Conservation (phyloP, 2,888 invertebrate species). For the Thereva unica region DNA sequence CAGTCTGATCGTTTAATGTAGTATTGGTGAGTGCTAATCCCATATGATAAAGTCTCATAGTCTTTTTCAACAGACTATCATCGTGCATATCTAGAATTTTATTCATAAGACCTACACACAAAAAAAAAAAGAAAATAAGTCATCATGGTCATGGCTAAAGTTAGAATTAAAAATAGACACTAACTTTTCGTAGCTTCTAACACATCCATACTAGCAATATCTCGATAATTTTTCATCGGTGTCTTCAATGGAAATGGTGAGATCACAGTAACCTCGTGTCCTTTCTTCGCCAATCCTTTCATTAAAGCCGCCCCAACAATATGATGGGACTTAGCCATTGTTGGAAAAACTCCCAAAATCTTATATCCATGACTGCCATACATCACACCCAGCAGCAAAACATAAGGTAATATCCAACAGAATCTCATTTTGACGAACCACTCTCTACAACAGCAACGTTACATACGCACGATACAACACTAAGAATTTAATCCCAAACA, state of each 20-base stretch:
- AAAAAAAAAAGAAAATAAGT: too few relatives aligned
- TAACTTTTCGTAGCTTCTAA: conserved; percentile 24
- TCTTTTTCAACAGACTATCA: background rate
- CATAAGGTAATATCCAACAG: background rate
- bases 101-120: background rate
- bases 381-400: background rate
- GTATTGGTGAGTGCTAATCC: background rate
- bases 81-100: background rate
- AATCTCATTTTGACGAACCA: too few relatives aligned
- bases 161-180: background rate
- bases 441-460: too few relatives aligned
- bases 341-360: conserved; percentile 32
- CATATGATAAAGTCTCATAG: background rate
- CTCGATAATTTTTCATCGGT: conserved; percentile 47
- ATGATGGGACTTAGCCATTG: conserved; percentile 44
- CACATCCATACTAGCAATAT: conserved; percentile 44
- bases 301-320: conserved; percentile 52
- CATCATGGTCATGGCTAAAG: too few relatives aligned
- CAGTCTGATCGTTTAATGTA: background rate
- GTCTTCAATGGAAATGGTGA: conserved; percentile 50
- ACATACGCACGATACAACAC: too few relatives aligned
- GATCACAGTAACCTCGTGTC: conserved; percentile 54
- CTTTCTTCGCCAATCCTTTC: conserved; percentile 50
- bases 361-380: conserved; percentile 11
- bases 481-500: too few relatives aligned